Conservation (phyloP, 2,113 vertebrate species). For the Gallinago media region DNA sequence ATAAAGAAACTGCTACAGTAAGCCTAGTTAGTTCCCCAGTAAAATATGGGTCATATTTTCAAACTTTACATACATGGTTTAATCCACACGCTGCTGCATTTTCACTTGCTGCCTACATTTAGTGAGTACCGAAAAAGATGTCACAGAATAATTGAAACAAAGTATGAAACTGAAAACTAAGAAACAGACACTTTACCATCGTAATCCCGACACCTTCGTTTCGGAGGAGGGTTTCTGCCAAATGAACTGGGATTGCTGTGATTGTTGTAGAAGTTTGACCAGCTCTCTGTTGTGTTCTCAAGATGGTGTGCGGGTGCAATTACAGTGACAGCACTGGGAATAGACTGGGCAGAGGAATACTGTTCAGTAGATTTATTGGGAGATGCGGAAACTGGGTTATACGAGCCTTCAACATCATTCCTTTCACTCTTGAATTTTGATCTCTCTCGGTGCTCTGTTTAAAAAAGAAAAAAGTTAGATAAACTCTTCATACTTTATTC, state of each 20-base stretch:
- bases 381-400: slow-evolving; percentile 78
- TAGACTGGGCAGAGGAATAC: slow-evolving; percentile 83
- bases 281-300: slow-evolving; percentile 95
- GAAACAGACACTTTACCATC: slow-evolving; percentile 83
- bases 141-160: background rate
- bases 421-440: slow-evolving; percentile 85
- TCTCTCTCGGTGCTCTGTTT: slow-evolving; percentile 82
- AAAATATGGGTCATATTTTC: background rate
- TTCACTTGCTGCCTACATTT: background rate
- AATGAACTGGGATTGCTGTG: slow-evolving; percentile 90
- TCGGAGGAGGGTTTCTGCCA: slow-evolving; percentile 84
- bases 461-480: background rate
- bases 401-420: slow-evolving; percentile 80
- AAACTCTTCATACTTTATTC: background rate
- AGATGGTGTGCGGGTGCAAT: slow-evolving; percentile 91
- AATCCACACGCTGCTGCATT: background rate
- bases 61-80: background rate
- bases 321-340: slow-evolving; percentile 86
- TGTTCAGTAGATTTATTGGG: slow-evolving; percentile 75
- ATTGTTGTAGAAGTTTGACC: slow-evolving; percentile 91
- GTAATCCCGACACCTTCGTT: slow-evolving; percentile 96
- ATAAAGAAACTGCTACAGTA: background rate
- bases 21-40: background rate
- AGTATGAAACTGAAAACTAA: background rate
- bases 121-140: background rate